Evolutionary conservation across 1,140 invertebrate genomes (phyloP).

Genomic region (Hypsibius dujardini): DNA sequence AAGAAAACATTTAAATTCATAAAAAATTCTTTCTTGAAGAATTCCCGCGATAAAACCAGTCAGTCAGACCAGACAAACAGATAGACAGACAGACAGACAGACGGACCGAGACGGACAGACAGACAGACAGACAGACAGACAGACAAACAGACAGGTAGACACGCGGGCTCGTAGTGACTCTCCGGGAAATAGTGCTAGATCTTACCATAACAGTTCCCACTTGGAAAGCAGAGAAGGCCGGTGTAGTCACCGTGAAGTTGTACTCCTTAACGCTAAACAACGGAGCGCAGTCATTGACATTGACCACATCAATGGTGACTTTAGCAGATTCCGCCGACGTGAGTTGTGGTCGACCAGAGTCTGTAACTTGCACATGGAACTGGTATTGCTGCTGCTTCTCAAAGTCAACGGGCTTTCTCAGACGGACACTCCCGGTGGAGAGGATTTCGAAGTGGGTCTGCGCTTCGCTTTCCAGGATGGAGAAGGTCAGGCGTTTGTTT

Average conservation of each 20-base stretch:
- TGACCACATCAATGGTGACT: constrained; percentile 47
- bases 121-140: no score
- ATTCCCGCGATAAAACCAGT: no score
- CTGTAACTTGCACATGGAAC: constrained; percentile 68
- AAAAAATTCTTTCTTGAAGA: no score
- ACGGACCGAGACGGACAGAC: no score
- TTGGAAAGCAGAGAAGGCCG: constrained; percentile 33
- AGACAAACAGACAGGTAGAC: no score
- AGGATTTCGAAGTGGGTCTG: constrained; percentile 62
- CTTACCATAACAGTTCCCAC: constrained; percentile 26
- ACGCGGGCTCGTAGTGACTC: no score
- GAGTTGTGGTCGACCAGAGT: constrained; percentile 56
- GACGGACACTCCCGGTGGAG: constrained; percentile 37
- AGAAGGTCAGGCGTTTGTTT: constrained; percentile 62
- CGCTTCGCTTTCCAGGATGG: constrained; percentile 57
- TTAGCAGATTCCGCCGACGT: constrained; percentile 47
- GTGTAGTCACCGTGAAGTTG: constrained; percentile 56
- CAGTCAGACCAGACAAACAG: no score
- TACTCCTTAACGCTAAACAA: constrained; percentile 51
- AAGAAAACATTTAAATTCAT: no score
- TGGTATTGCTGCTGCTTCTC: constrained; percentile 49
- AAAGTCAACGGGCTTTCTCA: constrained; percentile 48
- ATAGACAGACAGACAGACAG: no score
- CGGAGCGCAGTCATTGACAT: constrained; percentile 72
- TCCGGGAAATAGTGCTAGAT: background rate